phyloP scores from a whole-genome alignment of 2,113 vertebrate species.

The Salvator merianae region DNA sequence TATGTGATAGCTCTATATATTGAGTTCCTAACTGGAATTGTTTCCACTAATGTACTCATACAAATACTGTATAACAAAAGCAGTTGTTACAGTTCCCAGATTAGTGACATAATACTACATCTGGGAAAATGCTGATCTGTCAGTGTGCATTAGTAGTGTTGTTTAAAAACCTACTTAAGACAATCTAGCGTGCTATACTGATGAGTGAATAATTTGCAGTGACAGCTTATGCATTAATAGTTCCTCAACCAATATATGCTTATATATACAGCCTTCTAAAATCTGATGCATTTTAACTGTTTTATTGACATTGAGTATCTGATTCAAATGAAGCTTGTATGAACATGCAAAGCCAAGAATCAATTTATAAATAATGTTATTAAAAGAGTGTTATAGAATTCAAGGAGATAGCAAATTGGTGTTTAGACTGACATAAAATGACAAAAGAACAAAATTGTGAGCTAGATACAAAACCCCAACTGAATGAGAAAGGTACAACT shows the following conservation, averaged over 20 bases:
- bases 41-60: not conserved
- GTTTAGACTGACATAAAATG: slow-evolving; percentile 9
- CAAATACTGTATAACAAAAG: not conserved
- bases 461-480: not conserved
- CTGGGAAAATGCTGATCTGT: slow-evolving; percentile 25
- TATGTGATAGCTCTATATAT: not conserved
- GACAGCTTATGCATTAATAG: slow-evolving; percentile 31
- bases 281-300: slow-evolving; percentile 26
- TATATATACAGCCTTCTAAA: not conserved
- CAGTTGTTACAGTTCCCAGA: not conserved
- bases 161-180: slow-evolving; percentile 25
- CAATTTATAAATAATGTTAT: slow-evolving; percentile 13
- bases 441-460: slow-evolving; percentile 29
- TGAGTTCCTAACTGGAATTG: slow-evolving; percentile 5
- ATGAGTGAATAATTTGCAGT: slow-evolving; percentile 32
- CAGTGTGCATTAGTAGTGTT: slow-evolving; percentile 28
- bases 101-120: not conserved
- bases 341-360: slow-evolving; percentile 1
- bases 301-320: not conserved
- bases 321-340: slow-evolving; percentile 25
- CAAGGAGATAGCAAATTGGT: slow-evolving; percentile 19
- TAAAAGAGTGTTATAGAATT: slow-evolving; percentile 29
- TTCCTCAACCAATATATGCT: not conserved
- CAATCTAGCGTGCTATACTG: not conserved
- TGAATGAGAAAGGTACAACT: slow-evolving; percentile 3